Evolutionary conservation across 2,113 vertebrate species (phyloP).

Genomic region (Boulengeromyrus knoepffleri): DNA sequence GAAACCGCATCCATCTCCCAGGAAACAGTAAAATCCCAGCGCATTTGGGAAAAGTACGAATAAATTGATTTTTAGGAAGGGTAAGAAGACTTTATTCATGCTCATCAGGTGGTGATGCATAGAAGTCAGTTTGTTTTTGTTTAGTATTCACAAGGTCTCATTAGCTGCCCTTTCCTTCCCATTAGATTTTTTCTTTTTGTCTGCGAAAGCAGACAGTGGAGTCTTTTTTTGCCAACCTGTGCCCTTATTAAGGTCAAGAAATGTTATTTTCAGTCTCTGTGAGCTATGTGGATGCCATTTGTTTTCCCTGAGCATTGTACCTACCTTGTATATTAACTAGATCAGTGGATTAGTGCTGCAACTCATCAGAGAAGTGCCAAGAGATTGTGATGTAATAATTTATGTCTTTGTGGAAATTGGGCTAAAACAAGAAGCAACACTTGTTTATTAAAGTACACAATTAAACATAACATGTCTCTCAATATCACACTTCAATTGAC

Average conservation of each 20-base stretch:
- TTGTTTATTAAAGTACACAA: background rate
- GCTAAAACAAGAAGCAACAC: background rate
- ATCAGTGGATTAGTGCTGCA: background rate
- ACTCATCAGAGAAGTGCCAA: background rate
- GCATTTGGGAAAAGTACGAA: background rate
- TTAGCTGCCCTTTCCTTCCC: background rate
- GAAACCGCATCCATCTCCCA: background rate
- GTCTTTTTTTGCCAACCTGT: background rate
- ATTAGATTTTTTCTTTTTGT: constrained; percentile 1
- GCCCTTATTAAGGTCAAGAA: constrained; percentile 4
- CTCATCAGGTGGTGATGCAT: background rate
- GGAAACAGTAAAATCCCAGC: background rate
- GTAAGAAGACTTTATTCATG: background rate
- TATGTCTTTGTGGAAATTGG: background rate
- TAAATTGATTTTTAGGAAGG: background rate
- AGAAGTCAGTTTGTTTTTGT: constrained; percentile 6
- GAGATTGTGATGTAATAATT: background rate
- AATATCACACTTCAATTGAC: background rate
- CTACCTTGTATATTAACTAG: background rate
- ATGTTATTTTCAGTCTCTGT: background rate
- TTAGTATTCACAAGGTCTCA: background rate
- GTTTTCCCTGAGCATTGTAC: background rate
- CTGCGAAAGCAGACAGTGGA: background rate
- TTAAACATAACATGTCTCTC: background rate
- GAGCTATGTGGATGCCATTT: background rate